phyloP scores from a whole-genome alignment of 2,888 invertebrate genomes.

The Acanthopleura granulata region DNA sequence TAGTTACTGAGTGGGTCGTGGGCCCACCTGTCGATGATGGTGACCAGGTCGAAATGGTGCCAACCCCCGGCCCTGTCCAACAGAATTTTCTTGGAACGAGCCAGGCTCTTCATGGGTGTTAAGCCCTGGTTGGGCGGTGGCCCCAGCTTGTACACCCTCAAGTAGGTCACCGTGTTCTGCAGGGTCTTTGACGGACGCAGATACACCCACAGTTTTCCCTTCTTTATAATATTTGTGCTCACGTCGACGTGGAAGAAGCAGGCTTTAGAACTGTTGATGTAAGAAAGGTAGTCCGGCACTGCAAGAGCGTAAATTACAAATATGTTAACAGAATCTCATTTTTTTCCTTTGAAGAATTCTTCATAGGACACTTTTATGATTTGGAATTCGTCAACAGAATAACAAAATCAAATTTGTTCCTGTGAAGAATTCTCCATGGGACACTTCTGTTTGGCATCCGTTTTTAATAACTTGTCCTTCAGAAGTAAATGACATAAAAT shows the following conservation, averaged over 20 bases:
- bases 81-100: constrained; percentile 34
- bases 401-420: too few species aligned
- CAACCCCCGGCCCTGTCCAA: constrained; percentile 41
- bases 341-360: too few species aligned
- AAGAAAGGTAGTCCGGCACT: constrained; percentile 39
- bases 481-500: too few species aligned
- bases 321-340: too few species aligned
- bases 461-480: too few species aligned
- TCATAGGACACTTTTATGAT: too few species aligned
- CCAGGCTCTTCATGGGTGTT: constrained; percentile 29
- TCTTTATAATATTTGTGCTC: constrained; percentile 38
- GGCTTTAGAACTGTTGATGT: constrained; percentile 33
- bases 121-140: constrained; percentile 32
- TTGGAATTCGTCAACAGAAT: too few species aligned
- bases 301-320: constrained; percentile 26
- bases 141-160: constrained; percentile 36
- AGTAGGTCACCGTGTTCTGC: constrained; percentile 36
- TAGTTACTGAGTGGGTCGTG: constrained; percentile 42
- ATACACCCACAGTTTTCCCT: constrained; percentile 54
- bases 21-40: constrained; percentile 46
- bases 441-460: too few species aligned
- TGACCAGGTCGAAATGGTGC: constrained; percentile 49
- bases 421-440: too few species aligned
- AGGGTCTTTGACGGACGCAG: constrained; percentile 31
- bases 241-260: constrained; percentile 46